These are phyloP conservation scores for Hucho hucho DNA, from an alignment of 2,113 vertebrate species.

Conservation along the genomic window DNA sequence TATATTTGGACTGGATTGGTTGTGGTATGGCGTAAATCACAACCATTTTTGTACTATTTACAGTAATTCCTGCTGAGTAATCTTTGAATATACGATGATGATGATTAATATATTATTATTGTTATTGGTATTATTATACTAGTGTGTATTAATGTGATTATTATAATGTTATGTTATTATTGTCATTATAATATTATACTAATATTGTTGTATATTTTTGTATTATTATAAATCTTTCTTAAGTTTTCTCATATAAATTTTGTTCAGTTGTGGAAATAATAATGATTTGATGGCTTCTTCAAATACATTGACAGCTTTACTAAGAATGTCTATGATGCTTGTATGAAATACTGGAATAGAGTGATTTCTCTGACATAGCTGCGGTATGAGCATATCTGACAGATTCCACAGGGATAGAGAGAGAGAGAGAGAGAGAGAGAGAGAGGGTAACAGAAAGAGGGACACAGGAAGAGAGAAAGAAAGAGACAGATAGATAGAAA, in stretches of 20 bases:
- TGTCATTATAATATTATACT: constrained; percentile 4
- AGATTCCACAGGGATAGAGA: constrained; percentile 40
- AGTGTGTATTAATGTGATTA: not conserved
- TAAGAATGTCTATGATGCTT: not conserved
- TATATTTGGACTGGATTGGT: not conserved
- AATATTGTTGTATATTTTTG: not conserved
- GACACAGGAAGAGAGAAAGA: constrained; percentile 18
- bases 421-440: constrained; percentile 26
- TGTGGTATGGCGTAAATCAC: not conserved
- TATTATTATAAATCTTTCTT: not conserved
- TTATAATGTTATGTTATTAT: not conserved
- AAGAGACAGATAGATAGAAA: not conserved
- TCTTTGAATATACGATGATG: too few species aligned
- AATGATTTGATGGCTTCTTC: not conserved
- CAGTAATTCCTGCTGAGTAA: not conserved
- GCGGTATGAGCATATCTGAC: constrained; percentile 6
- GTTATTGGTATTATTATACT: constrained; percentile 2
- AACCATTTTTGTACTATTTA: not conserved
- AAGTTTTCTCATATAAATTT: not conserved
- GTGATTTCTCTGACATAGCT: constrained; percentile 40
- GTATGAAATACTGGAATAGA: constrained; percentile 12
- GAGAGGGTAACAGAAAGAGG: constrained; percentile 39
- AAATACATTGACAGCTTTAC: not conserved
- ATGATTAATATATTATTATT: not conserved
- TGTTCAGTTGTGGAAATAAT: not conserved